phyloP scores from a whole-genome alignment of 2,113 vertebrate genomes.

The Chlorodrepanis virens region DNA sequence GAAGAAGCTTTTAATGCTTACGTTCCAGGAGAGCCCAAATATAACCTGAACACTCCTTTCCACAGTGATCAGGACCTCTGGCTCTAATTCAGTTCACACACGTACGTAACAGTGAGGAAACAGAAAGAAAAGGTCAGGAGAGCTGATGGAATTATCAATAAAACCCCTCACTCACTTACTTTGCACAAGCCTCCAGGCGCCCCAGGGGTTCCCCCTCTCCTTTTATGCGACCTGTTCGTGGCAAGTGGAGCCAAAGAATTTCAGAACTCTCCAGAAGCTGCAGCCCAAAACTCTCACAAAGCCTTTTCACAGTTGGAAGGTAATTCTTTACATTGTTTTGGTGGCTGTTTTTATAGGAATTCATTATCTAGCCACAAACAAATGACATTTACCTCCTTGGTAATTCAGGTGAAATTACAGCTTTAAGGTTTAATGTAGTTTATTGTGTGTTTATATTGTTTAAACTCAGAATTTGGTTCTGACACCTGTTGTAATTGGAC shows the following conservation, averaged over 20 bases:
- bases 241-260: not conserved
- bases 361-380: not conserved
- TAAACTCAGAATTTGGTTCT: not conserved
- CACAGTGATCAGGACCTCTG: not conserved
- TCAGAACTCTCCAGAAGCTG: not conserved
- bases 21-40: not conserved
- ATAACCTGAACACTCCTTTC: not conserved
- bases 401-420: not conserved
- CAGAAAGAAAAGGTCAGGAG: not conserved
- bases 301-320: not conserved
- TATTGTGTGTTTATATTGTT: not conserved
- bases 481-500: not conserved
- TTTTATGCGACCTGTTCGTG: not conserved
- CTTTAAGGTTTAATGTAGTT: not conserved
- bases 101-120: not conserved
- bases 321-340: not conserved
- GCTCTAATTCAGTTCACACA: not conserved
- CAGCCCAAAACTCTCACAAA: not conserved
- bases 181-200: slow-evolving; percentile 84
- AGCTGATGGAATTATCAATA: not conserved
- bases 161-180: slow-evolving; percentile 71
- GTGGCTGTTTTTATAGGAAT: not conserved
- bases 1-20: not conserved
- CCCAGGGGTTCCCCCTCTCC: slow-evolving; percentile 23
- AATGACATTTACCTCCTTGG: not conserved